Evolutionary conservation across 2,113 vertebrate species (phyloP), one percentile per base, ranked within the genome.

Genomic region (Osmerus mordax): DNA sequence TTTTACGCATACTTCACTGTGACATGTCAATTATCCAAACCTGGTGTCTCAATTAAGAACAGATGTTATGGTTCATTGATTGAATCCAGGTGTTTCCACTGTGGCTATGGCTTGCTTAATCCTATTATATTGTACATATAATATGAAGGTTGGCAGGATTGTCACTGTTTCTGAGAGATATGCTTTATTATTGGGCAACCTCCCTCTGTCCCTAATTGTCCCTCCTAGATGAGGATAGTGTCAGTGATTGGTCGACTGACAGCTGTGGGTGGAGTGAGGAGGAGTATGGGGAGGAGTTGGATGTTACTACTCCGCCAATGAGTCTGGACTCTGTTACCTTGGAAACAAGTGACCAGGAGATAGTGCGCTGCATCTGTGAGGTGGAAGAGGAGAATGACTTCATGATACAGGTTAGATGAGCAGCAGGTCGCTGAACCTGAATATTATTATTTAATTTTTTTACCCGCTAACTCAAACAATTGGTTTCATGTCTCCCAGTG

Each of bases 301-400:
- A 96, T 41, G 84, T 95, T 41, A 92, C 93, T 52, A 94, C 93
- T 0, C 95, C 96, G 18, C 94, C 94, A 28, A 90, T 96, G 0
- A 95, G 94, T 11, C 92, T 95, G 19, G 93, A 94, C 83, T 80
- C 91, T 28, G 72, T 94, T 77, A 68, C 91, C 72, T 78, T 84
- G 12, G 71, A 93, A 82, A 82, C 94, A 75, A 82, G 85, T 14
- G 94, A 95, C 75, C 94, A 92, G 80, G 97, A 98, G 84, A 93
- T 96, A 1, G 95, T 99, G 66, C 93, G 96, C 1, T 99, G 97
- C 67, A 91, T 98, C 86, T 99, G 97, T 86, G 96, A 97, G 87
- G 92, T 96, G 58, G 95, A 97, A 78, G 97, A 98, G 72, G 97
- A 99, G 89, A 98, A 97, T 84, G 96, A 98, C 86, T 99, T 99